Evolutionary conservation across 2,888 invertebrate genomes (phyloP).

Genomic region (Teleiodes luculella): DNA sequence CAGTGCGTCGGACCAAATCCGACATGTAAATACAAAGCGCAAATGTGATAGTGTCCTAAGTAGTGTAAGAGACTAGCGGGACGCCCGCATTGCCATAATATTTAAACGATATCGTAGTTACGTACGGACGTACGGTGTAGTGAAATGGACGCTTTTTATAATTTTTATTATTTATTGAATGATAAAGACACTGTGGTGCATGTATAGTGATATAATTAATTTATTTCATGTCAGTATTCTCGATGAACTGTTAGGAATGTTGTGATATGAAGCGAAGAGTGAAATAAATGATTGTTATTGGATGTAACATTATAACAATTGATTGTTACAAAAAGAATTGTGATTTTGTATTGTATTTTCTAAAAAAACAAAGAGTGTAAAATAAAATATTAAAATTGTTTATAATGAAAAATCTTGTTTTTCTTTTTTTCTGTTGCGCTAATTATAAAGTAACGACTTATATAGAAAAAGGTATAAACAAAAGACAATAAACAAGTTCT

Average conservation of each 20-base stretch:
- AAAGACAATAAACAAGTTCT: not conserved
- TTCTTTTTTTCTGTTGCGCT: not conserved
- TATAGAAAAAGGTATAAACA: not conserved
- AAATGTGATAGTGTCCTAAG: conserved; percentile 79
- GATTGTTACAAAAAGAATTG: conserved; percentile 49
- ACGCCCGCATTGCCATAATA: conserved; percentile 72
- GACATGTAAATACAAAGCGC: conserved; percentile 73
- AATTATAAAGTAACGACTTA: not conserved
- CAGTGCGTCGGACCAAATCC: conserved; percentile 50
- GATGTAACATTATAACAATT: conserved; percentile 49
- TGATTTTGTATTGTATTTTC: conserved; percentile 65
- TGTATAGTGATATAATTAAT: conserved; percentile 66
- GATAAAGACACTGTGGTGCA: conserved; percentile 65
- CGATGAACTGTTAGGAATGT: conserved; percentile 55
- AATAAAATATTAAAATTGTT: conserved; percentile 53
- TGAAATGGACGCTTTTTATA: conserved; percentile 48
- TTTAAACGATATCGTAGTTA: conserved; percentile 46
- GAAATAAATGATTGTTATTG: conserved; percentile 42
- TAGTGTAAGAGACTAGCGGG: conserved; percentile 74
- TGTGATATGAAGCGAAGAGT: conserved; percentile 57
- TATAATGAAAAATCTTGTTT: conserved; percentile 28
- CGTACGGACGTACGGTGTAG: conserved; percentile 23
- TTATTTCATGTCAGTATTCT: conserved; percentile 75
- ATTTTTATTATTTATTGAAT: conserved; percentile 64
- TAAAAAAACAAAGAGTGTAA: conserved; percentile 53